phyloP scores from a whole-genome alignment of 2,113 vertebrate genomes.

The Pituophis catenifer region DNA sequence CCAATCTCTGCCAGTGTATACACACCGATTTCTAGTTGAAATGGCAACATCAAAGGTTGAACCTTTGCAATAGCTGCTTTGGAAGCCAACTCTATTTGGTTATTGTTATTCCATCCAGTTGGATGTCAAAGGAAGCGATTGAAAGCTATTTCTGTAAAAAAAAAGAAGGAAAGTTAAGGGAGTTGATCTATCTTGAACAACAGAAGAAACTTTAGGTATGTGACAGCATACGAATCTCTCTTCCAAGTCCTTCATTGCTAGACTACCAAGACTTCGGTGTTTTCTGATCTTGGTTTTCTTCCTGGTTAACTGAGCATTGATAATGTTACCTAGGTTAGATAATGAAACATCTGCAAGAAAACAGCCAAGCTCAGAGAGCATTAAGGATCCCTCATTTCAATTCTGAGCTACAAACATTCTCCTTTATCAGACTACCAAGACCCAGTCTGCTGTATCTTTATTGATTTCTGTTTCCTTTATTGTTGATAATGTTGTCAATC shows the following conservation, averaged over 20 bases:
- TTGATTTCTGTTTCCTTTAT: background rate
- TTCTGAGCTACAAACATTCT: background rate
- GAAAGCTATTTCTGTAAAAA: background rate
- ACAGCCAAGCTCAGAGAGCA: background rate
- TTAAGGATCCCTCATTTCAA: background rate
- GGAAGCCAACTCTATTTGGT: background rate
- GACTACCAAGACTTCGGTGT: background rate
- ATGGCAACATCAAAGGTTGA: background rate
- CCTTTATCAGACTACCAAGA: background rate
- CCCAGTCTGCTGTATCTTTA: background rate
- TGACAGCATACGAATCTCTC: background rate
- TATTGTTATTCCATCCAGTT: background rate
- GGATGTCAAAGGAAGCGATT: background rate
- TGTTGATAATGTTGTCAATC: background rate
- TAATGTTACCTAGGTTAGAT: background rate
- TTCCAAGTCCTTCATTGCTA: background rate
- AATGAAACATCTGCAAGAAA: background rate
- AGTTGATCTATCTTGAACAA: too few species aligned
- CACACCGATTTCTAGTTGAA: background rate
- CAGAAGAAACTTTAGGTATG: background rate
- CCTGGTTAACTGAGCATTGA: background rate
- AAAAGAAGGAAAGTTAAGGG: too few species aligned
- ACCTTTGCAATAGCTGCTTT: background rate
- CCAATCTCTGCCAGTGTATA: background rate
- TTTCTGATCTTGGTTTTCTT: background rate